Percentiles rank a stretch among this genome's conserved stretches.
Evolutionary conservation across 2,797 vertebrate genomes (phyloP).

Genomic region (Linurgus olivaceus): DNA sequence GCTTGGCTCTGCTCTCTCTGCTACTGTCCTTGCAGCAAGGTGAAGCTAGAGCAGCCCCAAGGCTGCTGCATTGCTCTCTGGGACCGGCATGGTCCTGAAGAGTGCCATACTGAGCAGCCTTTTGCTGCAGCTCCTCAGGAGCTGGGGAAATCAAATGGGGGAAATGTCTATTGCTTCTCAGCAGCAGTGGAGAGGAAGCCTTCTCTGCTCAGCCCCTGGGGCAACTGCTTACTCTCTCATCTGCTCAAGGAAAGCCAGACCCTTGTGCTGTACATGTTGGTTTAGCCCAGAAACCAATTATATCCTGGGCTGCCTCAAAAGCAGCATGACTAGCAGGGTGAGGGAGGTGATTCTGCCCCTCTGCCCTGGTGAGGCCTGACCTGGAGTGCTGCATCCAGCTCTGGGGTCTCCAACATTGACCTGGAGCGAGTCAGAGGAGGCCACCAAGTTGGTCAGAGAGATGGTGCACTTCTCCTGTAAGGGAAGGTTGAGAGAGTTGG

Average conservation of each 20-base stretch:
- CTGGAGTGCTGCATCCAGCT: neutral
- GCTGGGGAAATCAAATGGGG: neutral
- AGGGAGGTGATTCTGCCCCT: neutral
- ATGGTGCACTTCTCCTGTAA: neutral
- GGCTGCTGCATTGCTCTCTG: neutral
- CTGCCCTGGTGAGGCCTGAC: neutral
- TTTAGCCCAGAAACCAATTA: neutral
- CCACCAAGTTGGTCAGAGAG: neutral
- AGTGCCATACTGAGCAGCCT: neutral
- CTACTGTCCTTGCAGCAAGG: neutral
- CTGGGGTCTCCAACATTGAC: neutral
- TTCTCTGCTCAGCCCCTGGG: neutral
- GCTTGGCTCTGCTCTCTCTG: neutral
- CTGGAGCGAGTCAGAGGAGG: accelerated
- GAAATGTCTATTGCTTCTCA: neutral
- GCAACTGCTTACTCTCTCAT: neutral
- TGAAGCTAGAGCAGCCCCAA: neutral
- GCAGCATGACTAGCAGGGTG: neutral
- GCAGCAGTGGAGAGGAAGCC: neutral
- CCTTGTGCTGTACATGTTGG: neutral
- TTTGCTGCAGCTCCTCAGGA: neutral
- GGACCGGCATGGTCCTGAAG: neutral
- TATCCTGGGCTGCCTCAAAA: neutral
- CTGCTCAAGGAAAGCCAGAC: neutral
- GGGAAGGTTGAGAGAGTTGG: neutral